Conservation (phyloP, 2,888 invertebrate genomes). For the Amphipoea oculea region DNA sequence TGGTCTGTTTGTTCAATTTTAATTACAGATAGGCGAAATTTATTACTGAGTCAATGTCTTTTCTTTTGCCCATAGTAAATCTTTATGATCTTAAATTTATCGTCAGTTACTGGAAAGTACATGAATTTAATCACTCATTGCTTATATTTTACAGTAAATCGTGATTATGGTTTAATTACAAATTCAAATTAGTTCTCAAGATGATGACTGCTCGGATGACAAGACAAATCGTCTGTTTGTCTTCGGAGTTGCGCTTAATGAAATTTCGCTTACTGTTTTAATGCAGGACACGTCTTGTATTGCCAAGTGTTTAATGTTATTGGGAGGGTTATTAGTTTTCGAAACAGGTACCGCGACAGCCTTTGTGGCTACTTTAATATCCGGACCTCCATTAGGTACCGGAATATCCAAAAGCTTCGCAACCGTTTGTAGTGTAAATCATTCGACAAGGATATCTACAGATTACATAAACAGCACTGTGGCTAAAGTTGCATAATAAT, state of each 20-base stretch:
- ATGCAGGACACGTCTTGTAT: constrained; percentile 82
- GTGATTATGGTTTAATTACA: constrained; percentile 78
- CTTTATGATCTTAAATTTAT: constrained; percentile 28
- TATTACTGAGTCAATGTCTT: constrained; percentile 31
- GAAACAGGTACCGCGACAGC: constrained; percentile 59
- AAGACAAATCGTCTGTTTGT: constrained; percentile 84
- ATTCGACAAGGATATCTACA: constrained; percentile 47
- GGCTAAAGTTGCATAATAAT: constrained; percentile 52
- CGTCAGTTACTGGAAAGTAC: constrained; percentile 26
- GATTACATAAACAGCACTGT: constrained; percentile 40
- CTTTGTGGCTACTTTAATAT: constrained; percentile 65
- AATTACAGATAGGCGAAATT: constrained; percentile 48
- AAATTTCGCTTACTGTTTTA: constrained; percentile 79
- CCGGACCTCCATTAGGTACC: constrained; percentile 48
- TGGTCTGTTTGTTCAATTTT: constrained; percentile 46
- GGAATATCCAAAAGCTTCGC: constrained; percentile 35
- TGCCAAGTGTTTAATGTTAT: constrained; percentile 69
- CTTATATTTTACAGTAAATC: constrained; percentile 70
- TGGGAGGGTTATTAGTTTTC: constrained; percentile 66
- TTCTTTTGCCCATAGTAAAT: constrained; percentile 21
- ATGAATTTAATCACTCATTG: constrained; percentile 44
- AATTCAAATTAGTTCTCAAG: constrained; percentile 84
- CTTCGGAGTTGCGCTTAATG: constrained; percentile 78
- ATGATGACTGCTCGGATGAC: constrained; percentile 80
- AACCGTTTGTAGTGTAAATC: constrained; percentile 56